Evolutionary conservation across 2,113 vertebrate genomes (phyloP).

Genomic region (Syrrhaptes paradoxus): DNA sequence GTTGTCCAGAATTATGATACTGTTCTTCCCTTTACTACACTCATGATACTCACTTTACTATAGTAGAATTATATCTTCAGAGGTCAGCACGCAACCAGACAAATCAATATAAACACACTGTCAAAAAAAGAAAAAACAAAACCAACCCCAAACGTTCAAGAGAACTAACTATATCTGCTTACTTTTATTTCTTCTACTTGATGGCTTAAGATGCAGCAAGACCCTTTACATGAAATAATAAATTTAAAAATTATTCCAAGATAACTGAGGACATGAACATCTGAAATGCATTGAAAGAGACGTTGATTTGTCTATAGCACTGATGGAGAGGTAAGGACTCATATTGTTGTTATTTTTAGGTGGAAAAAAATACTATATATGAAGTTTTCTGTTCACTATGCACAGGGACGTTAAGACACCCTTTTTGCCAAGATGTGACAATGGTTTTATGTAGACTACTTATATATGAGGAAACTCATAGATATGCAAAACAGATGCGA

Average conservation of each 20-base stretch:
- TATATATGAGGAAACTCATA: background rate
- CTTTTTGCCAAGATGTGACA: background rate
- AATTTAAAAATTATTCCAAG: background rate
- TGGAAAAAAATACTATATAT: background rate
- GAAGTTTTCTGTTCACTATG: background rate
- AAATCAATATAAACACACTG: background rate
- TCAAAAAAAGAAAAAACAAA: background rate
- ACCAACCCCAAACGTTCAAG: background rate
- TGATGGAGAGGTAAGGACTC: background rate
- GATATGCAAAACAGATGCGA: background rate
- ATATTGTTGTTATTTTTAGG: background rate
- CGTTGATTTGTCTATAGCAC: background rate
- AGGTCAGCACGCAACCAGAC: background rate
- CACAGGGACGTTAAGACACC: background rate
- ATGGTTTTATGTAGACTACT: background rate
- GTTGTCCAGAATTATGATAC: background rate
- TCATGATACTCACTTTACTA: no score
- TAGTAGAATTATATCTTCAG: background rate
- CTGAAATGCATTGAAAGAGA: background rate
- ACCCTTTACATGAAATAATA: background rate
- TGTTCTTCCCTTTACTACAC: background rate
- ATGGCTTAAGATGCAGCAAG: background rate
- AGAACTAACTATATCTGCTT: background rate
- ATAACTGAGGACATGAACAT: background rate
- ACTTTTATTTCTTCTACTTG: background rate